These are phyloP conservation scores for Patella depressa DNA, from an alignment of 2,888 invertebrate genomes.

Conservation along the genomic window DNA sequence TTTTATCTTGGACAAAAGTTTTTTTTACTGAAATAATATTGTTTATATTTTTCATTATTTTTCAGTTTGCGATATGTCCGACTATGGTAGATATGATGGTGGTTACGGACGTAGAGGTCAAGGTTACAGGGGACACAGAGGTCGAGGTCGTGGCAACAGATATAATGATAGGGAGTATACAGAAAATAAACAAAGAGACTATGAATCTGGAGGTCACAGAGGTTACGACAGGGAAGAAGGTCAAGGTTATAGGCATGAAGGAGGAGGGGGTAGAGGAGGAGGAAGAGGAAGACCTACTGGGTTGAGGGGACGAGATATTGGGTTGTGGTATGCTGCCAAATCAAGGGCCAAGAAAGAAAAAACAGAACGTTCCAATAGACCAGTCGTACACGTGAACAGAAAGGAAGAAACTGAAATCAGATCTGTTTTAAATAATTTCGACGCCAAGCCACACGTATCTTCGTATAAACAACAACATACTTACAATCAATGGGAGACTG, in stretches of 20 bases:
- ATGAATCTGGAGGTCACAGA: neutral
- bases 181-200: neutral
- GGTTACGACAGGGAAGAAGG: constrained; percentile 36
- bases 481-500: neutral
- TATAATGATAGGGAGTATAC: constrained; percentile 2
- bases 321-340: constrained; percentile 62
- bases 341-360: constrained; percentile 40
- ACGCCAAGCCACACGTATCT: neutral
- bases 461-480: neutral
- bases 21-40: no score
- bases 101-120: constrained; percentile 13
- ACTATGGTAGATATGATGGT: neutral
- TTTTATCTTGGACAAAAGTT: no score
- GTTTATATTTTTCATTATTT: neutral
- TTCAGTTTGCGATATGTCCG: neutral
- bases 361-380: constrained; percentile 41
- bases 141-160: constrained; percentile 9
- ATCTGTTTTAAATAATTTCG: constrained; percentile 3
- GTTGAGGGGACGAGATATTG: constrained; percentile 63
- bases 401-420: neutral
- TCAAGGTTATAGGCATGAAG: constrained; percentile 24
- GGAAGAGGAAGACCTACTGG: constrained; percentile 44
- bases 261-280: neutral
- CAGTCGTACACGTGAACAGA: neutral
- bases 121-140: constrained; percentile 10